These are phyloP conservation scores for Frieseomelitta varia DNA, from an alignment of 1,140 invertebrate genomes.

Conservation along the genomic window DNA sequence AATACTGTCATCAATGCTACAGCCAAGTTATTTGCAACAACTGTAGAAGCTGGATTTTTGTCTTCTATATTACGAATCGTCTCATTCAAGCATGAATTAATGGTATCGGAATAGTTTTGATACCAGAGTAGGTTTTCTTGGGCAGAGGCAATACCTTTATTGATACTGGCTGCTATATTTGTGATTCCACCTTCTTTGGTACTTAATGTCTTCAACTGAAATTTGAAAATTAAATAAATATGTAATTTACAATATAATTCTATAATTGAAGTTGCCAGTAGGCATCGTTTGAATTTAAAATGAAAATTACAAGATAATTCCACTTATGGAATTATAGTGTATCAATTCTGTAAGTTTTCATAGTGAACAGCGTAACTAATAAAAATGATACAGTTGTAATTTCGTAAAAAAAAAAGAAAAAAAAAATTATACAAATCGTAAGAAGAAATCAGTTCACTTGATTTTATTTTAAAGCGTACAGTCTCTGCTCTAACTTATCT, in stretches of 20 bases:
- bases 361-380: too few relatives aligned
- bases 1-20: not conserved
- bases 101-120: not conserved
- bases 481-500: too few relatives aligned
- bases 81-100: not conserved
- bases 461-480: too few relatives aligned
- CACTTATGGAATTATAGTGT: not conserved
- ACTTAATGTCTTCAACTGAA: constrained; percentile 46
- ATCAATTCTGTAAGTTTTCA: not conserved
- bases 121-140: constrained; percentile 14
- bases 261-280: not conserved
- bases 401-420: too few relatives aligned
- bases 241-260: not conserved
- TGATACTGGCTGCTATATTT: not conserved
- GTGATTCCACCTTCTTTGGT: not conserved
- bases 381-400: too few relatives aligned
- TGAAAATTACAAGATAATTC: not conserved
- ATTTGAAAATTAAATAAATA: not conserved
- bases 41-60: too few relatives aligned
- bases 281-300: not conserved
- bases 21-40: not conserved
- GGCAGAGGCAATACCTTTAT: not conserved
- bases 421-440: too few relatives aligned
- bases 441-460: too few relatives aligned
- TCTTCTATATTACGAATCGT: fast-evolving